Evolutionary conservation across 2,113 vertebrate genomes (phyloP).

Genomic region (Trogon surrucura): DNA sequence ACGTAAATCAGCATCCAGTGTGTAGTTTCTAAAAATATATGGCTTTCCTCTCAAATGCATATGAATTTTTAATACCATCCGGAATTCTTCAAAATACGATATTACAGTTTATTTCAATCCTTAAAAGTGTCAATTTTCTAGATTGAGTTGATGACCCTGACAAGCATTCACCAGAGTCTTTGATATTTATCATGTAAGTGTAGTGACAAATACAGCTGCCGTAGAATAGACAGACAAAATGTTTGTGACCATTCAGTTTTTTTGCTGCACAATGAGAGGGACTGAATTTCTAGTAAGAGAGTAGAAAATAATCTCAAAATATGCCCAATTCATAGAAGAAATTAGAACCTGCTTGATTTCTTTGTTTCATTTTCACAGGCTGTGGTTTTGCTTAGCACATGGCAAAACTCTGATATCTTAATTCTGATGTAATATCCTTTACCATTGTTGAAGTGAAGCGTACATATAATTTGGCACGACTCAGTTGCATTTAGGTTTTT

Average conservation of each 20-base stretch:
- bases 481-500: not conserved
- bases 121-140: not conserved
- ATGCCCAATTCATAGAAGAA: not conserved
- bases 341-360: not conserved
- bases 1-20: not conserved
- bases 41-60: not conserved
- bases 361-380: not conserved
- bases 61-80: not conserved
- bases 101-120: not conserved
- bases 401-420: not conserved
- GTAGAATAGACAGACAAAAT: not conserved
- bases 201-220: not conserved
- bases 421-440: not conserved
- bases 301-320: not conserved
- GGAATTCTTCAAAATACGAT: not conserved
- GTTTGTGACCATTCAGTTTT: not conserved
- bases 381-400: not conserved
- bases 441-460: not conserved
- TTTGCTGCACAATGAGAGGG: not conserved
- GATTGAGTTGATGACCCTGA: not conserved
- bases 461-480: not conserved
- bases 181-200: not conserved
- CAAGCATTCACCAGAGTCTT: not conserved
- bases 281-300: not conserved
- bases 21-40: not conserved